Percentiles rank a stretch among this genome's conserved stretches.
Conservation (phyloP, 2,797 vertebrate genomes). For the Urophycis tenuis region DNA sequence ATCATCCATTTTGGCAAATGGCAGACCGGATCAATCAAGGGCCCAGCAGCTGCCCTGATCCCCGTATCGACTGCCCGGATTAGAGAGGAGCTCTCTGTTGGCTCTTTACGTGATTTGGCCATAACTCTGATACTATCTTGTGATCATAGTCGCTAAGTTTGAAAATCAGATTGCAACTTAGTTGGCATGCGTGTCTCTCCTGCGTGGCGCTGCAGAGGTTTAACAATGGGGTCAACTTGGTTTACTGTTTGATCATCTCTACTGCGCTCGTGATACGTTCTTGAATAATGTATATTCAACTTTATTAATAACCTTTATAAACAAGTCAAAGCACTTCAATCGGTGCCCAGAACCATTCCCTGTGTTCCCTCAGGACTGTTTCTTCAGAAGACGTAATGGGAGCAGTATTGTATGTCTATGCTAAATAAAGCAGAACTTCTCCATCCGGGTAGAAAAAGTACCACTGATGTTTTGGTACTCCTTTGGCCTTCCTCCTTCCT, state of each 20-base stretch:
- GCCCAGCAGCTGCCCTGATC: conserved; percentile 30
- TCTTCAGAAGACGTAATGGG: background rate
- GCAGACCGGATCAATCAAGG: conserved; percentile 63
- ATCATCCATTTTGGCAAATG: conserved; percentile 64
- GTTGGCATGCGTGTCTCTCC: background rate
- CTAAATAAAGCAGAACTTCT: background rate
- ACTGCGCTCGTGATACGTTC: background rate
- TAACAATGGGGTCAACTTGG: background rate
- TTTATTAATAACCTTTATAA: background rate
- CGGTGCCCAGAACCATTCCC: background rate
- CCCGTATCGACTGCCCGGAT: conserved; percentile 55
- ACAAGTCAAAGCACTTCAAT: background rate
- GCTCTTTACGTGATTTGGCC: conserved; percentile 40
- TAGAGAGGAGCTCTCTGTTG: conserved; percentile 42
- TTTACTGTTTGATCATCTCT: background rate
- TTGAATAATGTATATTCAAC: background rate
- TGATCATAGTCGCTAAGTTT: conserved; percentile 30
- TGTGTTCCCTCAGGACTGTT: background rate
- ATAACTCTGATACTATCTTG: conserved; percentile 35
- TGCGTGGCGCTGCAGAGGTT: background rate
- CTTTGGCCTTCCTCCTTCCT: background rate
- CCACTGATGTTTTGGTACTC: background rate
- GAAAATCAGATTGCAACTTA: conserved; percentile 10
- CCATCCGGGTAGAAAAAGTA: background rate
- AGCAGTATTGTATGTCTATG: background rate